These are phyloP conservation scores for Andricus curvator DNA, from an alignment of 2,888 invertebrate species.

Conservation along the genomic window DNA sequence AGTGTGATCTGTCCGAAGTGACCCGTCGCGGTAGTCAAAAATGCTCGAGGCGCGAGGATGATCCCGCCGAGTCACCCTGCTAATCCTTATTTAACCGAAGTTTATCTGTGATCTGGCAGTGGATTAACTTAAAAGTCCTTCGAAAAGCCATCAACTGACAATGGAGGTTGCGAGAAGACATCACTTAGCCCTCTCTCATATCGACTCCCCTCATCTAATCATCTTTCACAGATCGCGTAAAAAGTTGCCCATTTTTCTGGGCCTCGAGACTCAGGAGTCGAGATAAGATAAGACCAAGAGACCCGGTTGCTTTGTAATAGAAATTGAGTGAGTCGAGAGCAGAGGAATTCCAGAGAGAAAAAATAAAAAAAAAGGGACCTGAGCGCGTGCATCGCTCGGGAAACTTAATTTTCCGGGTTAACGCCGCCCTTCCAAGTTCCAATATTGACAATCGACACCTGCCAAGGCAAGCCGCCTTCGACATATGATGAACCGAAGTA, in stretches of 20 bases:
- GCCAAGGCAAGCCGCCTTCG: constrained; percentile 36
- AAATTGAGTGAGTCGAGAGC: constrained; percentile 33
- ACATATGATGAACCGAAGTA: constrained; percentile 25
- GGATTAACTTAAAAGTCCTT: constrained; percentile 69
- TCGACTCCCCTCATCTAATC: constrained; percentile 29
- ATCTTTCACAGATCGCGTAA: constrained; percentile 41
- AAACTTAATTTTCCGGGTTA: constrained; percentile 31
- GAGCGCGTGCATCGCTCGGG: constrained; percentile 36
- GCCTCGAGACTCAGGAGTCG: not conserved
- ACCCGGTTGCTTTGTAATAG: constrained; percentile 43
- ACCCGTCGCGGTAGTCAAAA: not conserved
- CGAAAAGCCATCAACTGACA: constrained; percentile 39
- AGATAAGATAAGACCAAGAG: constrained; percentile 42
- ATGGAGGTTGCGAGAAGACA: constrained; percentile 32
- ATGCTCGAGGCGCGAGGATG: constrained; percentile 23
- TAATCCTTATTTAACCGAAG: constrained; percentile 73
- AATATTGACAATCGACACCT: constrained; percentile 33
- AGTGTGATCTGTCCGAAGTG: constrained; percentile 19
- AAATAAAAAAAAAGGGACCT: not conserved
- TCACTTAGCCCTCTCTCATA: constrained; percentile 40
- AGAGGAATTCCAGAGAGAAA: constrained; percentile 1
- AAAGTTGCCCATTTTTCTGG: constrained; percentile 44
- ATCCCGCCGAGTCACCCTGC: constrained; percentile 67
- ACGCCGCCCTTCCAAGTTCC: constrained; percentile 25
- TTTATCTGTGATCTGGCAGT: constrained; percentile 69